Conservation (phyloP, 37 sponge, comb jelly and placozoan genomes). For the Cliona cf. orientalis region DNA sequence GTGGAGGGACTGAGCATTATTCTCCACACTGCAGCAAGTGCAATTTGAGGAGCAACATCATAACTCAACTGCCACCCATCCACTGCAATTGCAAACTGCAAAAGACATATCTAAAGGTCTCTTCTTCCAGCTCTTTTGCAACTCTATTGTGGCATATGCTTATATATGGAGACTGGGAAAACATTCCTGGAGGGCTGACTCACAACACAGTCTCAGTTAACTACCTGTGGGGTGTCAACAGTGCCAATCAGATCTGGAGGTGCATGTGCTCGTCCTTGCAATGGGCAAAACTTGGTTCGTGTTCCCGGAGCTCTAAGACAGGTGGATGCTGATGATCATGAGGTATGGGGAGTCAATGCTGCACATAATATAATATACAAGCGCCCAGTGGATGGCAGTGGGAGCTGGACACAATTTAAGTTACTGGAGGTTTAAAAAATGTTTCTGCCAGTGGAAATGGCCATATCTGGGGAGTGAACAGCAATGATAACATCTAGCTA, state of each 20-base stretch:
- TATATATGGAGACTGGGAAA: slow-evolving; percentile 21
- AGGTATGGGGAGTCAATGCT: slow-evolving; percentile 69
- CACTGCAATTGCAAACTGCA: too few relatives aligned
- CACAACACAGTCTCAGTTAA: slow-evolving; percentile 53
- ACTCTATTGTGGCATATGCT: too few relatives aligned
- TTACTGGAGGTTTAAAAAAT: slow-evolving; percentile 42
- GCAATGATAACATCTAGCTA: slow-evolving; percentile 29
- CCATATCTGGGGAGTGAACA: slow-evolving; percentile 70
- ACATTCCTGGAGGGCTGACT: slow-evolving; percentile 57
- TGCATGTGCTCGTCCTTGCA: slow-evolving; percentile 46
- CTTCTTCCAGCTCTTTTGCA: too few relatives aligned
- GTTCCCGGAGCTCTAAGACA: slow-evolving; percentile 45
- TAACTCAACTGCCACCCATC: too few relatives aligned
- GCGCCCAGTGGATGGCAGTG: slow-evolving; percentile 62
- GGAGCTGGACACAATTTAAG: slow-evolving; percentile 40
- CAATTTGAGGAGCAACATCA: too few relatives aligned
- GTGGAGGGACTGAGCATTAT: too few relatives aligned
- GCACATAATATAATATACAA: slow-evolving; percentile 8
- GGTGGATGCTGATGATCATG: slow-evolving; percentile 54
- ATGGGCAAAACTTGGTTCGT: slow-evolving; percentile 20
- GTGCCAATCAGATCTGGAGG: slow-evolving; percentile 28
- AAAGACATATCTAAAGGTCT: too few relatives aligned
- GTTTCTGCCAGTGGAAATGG: slow-evolving; percentile 81
- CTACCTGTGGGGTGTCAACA: slow-evolving; percentile 67
- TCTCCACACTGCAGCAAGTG: too few relatives aligned